These are phyloP conservation scores for Hymenochirus boettgeri DNA, from an alignment of 2,113 vertebrate genomes.

Conservation along the genomic window DNA sequence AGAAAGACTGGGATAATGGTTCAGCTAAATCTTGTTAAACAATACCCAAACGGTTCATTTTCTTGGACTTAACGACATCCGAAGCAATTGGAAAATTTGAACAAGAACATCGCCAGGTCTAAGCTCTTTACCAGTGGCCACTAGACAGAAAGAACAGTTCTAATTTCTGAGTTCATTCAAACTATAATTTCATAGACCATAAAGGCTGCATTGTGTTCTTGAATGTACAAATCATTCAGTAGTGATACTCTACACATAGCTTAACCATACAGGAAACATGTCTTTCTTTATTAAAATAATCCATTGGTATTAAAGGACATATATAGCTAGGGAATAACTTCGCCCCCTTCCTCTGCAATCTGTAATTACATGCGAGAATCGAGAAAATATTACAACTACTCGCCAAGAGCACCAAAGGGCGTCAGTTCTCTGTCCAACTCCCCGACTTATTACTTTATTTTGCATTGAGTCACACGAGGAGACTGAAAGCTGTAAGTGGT, in stretches of 20 bases:
- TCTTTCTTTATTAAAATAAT: too few relatives aligned
- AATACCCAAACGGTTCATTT: conserved; percentile 33
- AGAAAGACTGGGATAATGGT: conserved; percentile 9
- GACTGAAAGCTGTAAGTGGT: too few relatives aligned
- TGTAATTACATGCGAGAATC: too few relatives aligned
- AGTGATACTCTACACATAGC: not conserved
- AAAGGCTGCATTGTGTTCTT: conserved; percentile 27
- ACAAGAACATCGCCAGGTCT: conserved; percentile 19
- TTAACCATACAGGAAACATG: too few relatives aligned
- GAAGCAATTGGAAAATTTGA: conserved; percentile 28
- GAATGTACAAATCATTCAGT: conserved; percentile 4
- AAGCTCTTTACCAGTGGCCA: conserved; percentile 11
- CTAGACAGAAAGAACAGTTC: conserved; percentile 17
- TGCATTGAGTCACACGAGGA: too few relatives aligned
- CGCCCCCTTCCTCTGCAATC: too few relatives aligned
- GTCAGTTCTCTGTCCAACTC: too few relatives aligned
- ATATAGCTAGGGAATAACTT: too few relatives aligned
- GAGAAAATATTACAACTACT: too few relatives aligned
- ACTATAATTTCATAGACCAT: conserved; percentile 25
- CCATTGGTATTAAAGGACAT: too few relatives aligned
- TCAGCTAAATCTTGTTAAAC: conserved; percentile 33
- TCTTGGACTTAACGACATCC: conserved; percentile 15
- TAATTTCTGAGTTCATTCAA: conserved; percentile 15
- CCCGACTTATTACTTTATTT: too few relatives aligned
- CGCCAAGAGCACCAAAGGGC: too few relatives aligned